These are phyloP conservation scores for Pangasius sanitwongsei DNA, from an alignment of 2,797 vertebrate genomes.

Conservation along the genomic window DNA sequence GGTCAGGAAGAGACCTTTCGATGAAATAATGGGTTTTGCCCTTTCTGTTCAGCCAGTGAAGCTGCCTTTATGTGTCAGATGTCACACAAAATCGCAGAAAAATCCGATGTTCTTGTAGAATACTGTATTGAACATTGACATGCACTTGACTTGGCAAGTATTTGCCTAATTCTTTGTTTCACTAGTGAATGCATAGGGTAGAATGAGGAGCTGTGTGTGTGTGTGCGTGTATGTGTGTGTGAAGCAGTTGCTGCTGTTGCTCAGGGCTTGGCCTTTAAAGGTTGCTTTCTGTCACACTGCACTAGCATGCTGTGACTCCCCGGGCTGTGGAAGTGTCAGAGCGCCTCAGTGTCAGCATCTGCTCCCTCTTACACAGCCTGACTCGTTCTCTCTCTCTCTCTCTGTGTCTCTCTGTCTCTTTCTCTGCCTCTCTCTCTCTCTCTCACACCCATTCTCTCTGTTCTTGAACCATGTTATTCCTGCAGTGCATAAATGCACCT, in stretches of 20 bases:
- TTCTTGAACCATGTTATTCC: not conserved
- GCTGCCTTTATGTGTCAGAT: conserved; percentile 8
- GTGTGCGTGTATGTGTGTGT: conserved; percentile 9
- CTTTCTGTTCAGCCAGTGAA: conserved; percentile 36
- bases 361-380: conserved; percentile 48
- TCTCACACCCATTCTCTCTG: not conserved
- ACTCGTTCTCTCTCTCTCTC: conserved; percentile 46
- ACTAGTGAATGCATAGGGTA: conserved; percentile 36
- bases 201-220: conserved; percentile 56
- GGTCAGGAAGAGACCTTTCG: conserved; percentile 37
- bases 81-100: conserved; percentile 2
- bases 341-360: conserved; percentile 75
- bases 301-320: conserved; percentile 73
- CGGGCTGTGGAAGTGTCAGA: conserved; percentile 75
- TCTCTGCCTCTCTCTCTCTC: conserved; percentile 55
- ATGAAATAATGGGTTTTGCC: conserved; percentile 43
- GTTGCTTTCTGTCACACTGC: conserved; percentile 81
- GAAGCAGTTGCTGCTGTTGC: conserved; percentile 67
- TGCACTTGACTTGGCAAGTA: not conserved
- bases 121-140: not conserved
- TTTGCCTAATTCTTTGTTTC: conserved; percentile 3
- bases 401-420: conserved; percentile 47
- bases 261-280: conserved; percentile 81
- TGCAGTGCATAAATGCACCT: conserved; percentile 22
- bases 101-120: not conserved